A percentile compares a stretch with the other conserved stretches of the same genome.
These are phyloP conservation scores for Atta texana DNA, from an alignment of 1,140 invertebrate genomes.

Conservation along the genomic window DNA sequence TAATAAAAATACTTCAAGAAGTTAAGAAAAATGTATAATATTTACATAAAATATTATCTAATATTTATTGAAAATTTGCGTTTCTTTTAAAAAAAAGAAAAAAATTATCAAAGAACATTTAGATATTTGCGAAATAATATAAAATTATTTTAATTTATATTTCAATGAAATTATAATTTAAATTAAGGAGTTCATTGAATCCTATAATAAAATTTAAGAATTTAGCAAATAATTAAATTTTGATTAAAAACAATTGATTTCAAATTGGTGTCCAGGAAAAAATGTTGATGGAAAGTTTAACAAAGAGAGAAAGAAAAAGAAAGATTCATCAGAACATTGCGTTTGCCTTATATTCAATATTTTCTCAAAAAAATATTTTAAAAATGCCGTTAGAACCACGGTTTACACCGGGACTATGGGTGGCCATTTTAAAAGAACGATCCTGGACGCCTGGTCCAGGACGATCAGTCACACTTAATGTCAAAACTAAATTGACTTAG, in stretches of 20 bases:
- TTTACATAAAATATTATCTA: not conserved
- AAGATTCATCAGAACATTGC: not conserved
- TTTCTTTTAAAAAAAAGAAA: not conserved
- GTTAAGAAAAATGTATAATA: not conserved
- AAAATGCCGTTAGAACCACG: not conserved
- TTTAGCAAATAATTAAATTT: not conserved
- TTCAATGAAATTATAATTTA: not conserved
- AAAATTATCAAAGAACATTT: not conserved
- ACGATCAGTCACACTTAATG: slow-evolving; percentile 81
- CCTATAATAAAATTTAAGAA: too few relatives aligned
- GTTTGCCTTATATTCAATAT: slow-evolving; percentile 1
- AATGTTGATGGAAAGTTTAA: not conserved
- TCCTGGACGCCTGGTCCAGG: slow-evolving; percentile 62
- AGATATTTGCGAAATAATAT: not conserved
- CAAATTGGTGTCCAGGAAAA: not conserved
- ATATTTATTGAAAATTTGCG: not conserved
- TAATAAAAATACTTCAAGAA: not conserved
- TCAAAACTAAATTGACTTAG: slow-evolving; percentile 79
- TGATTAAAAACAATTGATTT: not conserved
- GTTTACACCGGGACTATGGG: slow-evolving; percentile 38
- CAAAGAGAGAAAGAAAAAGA: not conserved
- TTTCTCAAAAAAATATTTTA: slow-evolving; percentile 27
- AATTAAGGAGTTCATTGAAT: not conserved
- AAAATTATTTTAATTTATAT: not conserved
- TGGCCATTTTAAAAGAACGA: slow-evolving; percentile 78